Evolutionary conservation across 1,140 invertebrate species (phyloP).

Genomic region (Andrena cerasifolii): DNA sequence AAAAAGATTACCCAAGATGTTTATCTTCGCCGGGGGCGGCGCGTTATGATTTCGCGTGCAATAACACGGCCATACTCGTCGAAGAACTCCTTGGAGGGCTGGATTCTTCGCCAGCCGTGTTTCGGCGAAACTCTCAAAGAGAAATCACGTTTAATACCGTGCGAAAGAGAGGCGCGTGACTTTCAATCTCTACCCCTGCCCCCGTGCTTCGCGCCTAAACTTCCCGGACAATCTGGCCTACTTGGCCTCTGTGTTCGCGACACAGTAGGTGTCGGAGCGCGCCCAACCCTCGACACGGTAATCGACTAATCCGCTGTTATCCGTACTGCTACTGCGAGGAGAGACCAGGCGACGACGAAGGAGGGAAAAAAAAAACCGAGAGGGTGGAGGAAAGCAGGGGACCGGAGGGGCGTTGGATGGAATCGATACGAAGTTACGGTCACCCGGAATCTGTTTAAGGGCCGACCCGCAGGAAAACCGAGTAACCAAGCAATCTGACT

Average conservation of each 20-base stretch:
- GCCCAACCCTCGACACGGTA: conserved; percentile 29
- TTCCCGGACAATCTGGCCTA: conserved; percentile 15
- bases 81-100: background rate
- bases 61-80: background rate
- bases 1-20: too few relatives aligned
- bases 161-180: background rate
- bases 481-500: conserved; percentile 59
- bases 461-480: conserved; percentile 36
- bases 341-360: conserved; percentile 5
- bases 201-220: background rate
- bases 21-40: too few relatives aligned
- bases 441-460: conserved; percentile 63
- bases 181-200: background rate
- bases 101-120: background rate
- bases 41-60: background rate
- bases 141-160: background rate
- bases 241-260: conserved; percentile 6
- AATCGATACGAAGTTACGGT: conserved; percentile 65
- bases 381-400: background rate
- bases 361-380: background rate
- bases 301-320: conserved; percentile 58
- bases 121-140: background rate
- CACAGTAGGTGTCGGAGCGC: conserved; percentile 16
- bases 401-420: background rate
- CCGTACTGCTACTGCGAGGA: conserved; percentile 34